phyloP scores from a whole-genome alignment of 2,888 invertebrate genomes.

The Hecatera dysodea region DNA sequence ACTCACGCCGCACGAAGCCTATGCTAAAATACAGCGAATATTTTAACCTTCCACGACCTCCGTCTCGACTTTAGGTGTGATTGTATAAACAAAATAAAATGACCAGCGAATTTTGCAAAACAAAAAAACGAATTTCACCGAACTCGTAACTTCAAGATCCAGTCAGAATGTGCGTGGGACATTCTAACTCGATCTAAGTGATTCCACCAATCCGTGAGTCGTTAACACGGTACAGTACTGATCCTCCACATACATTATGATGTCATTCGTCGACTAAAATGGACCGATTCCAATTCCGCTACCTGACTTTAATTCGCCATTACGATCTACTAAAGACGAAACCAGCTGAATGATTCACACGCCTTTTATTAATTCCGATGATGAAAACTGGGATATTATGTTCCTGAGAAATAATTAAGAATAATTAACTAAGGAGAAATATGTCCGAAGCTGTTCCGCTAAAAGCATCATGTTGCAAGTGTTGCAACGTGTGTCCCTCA shows the following conservation, averaged over 20 bases:
- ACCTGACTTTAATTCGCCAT: constrained; percentile 60
- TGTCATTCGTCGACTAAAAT: constrained; percentile 41
- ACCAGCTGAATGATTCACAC: constrained; percentile 62
- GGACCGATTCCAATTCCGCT: constrained; percentile 40
- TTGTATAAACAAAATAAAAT: constrained; percentile 47
- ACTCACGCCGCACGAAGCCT: constrained; percentile 8
- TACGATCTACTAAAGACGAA: constrained; percentile 50
- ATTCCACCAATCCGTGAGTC: constrained; percentile 46
- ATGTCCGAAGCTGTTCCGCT: constrained; percentile 66
- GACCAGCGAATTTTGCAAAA: constrained; percentile 22
- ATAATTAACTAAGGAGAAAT: constrained; percentile 70
- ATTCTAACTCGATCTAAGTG: constrained; percentile 49
- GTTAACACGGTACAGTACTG: constrained; percentile 47
- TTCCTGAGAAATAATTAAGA: constrained; percentile 77
- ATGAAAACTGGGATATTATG: constrained; percentile 55
- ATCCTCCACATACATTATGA: constrained; percentile 39
- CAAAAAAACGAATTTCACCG: constrained; percentile 11
- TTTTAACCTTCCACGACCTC: constrained; percentile 44
- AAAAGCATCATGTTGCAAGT: constrained; percentile 65
- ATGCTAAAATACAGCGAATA: constrained; percentile 37
- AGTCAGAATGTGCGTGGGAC: constrained; percentile 37
- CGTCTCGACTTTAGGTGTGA: not conserved
- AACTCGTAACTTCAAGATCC: constrained; percentile 28
- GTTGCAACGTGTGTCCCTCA: constrained; percentile 72
- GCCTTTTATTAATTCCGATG: constrained; percentile 57